Base-by-base conservation (phyloP, 2,888 invertebrate species). In the Drosophila buzzatii region DNA sequence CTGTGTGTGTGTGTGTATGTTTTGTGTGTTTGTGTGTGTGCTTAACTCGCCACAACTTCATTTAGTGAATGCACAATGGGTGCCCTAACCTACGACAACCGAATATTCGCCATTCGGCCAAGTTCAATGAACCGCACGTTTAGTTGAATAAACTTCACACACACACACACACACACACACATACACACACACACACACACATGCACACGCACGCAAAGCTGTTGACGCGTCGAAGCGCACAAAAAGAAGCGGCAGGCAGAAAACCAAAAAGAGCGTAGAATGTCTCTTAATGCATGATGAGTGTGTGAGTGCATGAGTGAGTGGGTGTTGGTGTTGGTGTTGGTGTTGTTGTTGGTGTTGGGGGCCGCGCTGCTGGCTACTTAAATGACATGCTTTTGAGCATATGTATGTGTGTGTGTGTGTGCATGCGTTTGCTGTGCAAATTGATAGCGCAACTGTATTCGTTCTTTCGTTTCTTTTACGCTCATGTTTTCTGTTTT, bases 51-150 rank as follows among this genome's bases (percentile, higher is more conserved):
- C 82, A 78, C 85, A 87, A 89, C 85, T 85, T 85, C 81, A 89
- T 81, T 85, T 89, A 53, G 89, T 89, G 90, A 80, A 87, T 85
- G 82, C 86, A 87, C 88, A 90, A 90, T 90, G 85, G 76, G 70
- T 63, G 79, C 76, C 81, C 90, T 87, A 90, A 87, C 91, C 88
- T 87, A 89, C 85, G 90, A 85, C 88, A 82, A 90, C 90, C 86
- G 82, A 90, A 88, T 89, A 90, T 91, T 91, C 90, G 81, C 90
- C 88, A 89, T 88, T 87, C 85, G 91, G 85, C 90, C 88, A 90
- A 91, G 91, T 90, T 89, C 90, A 91, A 84, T 90, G 89, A 90
- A 90, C 91, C 90, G 76, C 77, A 70, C 90, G 84, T 89, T 91
- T 89, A 88, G 90, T 85, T 89, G 90, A 90, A 90, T 85, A 89